These are phyloP conservation scores for Drosophila rufa DNA, from an alignment of 1,140 invertebrate genomes.

Conservation along the genomic window DNA sequence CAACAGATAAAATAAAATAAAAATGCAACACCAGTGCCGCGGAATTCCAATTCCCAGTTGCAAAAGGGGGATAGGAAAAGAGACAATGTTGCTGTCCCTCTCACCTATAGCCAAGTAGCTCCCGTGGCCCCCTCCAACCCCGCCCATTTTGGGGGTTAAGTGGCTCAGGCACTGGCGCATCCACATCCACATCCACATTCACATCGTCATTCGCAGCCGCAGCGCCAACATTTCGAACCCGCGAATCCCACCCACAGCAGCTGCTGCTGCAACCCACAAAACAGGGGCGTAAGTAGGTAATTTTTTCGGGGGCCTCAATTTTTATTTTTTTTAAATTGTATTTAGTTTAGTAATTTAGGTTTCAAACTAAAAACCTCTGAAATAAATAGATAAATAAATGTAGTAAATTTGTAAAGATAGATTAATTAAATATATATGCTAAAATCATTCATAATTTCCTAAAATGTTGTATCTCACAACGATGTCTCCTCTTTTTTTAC, in stretches of 20 bases:
- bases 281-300: background rate
- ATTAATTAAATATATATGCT: too few species aligned
- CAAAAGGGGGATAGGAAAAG: background rate
- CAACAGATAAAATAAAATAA: constrained; percentile 27
- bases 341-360: background rate
- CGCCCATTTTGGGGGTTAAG: constrained; percentile 65
- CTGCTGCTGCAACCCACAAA: constrained; percentile 34
- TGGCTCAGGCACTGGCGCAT: constrained; percentile 56
- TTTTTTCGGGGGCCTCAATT: accelerated
- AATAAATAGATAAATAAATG: background rate
- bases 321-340: background rate
- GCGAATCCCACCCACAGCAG: constrained; percentile 55
- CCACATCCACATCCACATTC: constrained; percentile 36
- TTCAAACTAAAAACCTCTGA: background rate
- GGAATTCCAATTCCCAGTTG: constrained; percentile 47
- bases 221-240: constrained; percentile 33
- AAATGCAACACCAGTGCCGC: constrained; percentile 31
- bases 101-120: constrained; percentile 33
- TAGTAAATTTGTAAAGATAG: too few species aligned
- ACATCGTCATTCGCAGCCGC: constrained; percentile 30
- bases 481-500: background rate
- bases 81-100: constrained; percentile 35
- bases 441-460: too few species aligned
- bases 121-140: background rate
- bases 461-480: background rate